Evolutionary conservation across 2,113 vertebrate species (phyloP).

Genomic region (Leptocoma aspasia): DNA sequence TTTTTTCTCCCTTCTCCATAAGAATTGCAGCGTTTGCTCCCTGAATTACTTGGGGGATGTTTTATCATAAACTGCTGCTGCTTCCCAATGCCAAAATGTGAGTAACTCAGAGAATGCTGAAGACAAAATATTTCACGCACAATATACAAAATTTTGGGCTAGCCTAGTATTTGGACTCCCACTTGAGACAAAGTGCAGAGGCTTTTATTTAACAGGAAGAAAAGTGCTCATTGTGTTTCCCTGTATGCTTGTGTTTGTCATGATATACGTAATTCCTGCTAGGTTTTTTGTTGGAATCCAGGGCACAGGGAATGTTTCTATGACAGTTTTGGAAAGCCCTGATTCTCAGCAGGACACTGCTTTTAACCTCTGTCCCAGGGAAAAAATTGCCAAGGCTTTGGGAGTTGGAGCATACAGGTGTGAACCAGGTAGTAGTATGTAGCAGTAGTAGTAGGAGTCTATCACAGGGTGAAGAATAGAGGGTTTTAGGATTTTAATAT

Average conservation of each 20-base stretch:
- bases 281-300: no score
- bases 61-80: background rate
- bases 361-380: no score
- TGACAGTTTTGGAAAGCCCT: no score
- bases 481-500: no score
- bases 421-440: no score
- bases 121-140: background rate
- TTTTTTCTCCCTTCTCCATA: accelerated
- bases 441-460: no score
- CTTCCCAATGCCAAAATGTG: background rate
- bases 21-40: background rate
- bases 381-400: no score
- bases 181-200: background rate
- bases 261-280: background rate
- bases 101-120: background rate
- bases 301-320: no score
- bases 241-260: background rate
- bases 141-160: background rate
- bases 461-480: no score
- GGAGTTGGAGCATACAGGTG: no score
- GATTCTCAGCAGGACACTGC: no score
- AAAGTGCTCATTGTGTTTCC: background rate
- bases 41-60: background rate
- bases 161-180: background rate
- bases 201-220: background rate